Evolutionary conservation across 2,888 invertebrate genomes (phyloP).

Genomic region (Eurytoma californica): DNA sequence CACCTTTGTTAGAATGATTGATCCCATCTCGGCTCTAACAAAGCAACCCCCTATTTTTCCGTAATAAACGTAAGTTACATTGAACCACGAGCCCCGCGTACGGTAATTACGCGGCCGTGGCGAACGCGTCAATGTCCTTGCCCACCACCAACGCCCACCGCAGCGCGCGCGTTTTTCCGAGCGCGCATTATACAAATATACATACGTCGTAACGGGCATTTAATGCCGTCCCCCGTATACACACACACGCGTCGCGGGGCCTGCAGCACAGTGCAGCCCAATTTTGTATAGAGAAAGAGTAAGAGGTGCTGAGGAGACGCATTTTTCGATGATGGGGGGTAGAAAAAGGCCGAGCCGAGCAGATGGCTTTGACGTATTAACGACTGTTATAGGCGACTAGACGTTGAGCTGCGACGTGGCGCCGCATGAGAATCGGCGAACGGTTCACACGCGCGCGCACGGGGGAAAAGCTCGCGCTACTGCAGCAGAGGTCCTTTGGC

Average conservation of each 20-base stretch:
- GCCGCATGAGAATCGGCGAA: not conserved
- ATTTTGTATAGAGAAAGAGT: not conserved
- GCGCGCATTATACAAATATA: not conserved
- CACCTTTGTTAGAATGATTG: slow-evolving; percentile 17
- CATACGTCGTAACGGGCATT: not conserved
- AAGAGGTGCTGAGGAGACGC: not conserved
- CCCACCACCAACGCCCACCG: slow-evolving; percentile 1
- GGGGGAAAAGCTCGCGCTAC: not conserved
- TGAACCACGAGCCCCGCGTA: not conserved
- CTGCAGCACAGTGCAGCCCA: not conserved
- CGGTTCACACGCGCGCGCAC: not conserved
- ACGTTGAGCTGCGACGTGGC: not conserved
- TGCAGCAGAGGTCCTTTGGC: not conserved
- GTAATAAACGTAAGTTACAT: not conserved
- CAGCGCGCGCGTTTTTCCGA: not conserved
- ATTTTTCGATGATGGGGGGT: slow-evolving; percentile 3
- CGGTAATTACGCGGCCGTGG: not conserved
- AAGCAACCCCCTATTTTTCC: slow-evolving; percentile 2
- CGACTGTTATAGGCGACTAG: slow-evolving; percentile 20
- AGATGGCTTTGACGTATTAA: slow-evolving; percentile 39
- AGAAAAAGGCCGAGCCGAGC: slow-evolving; percentile 1
- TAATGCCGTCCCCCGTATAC: not conserved
- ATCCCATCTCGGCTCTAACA: not conserved
- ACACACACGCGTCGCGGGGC: not conserved
- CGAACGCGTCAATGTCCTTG: not conserved